These are phyloP conservation scores for Plebejus anna DNA, from an alignment of 2,888 invertebrate species.

Conservation along the genomic window DNA sequence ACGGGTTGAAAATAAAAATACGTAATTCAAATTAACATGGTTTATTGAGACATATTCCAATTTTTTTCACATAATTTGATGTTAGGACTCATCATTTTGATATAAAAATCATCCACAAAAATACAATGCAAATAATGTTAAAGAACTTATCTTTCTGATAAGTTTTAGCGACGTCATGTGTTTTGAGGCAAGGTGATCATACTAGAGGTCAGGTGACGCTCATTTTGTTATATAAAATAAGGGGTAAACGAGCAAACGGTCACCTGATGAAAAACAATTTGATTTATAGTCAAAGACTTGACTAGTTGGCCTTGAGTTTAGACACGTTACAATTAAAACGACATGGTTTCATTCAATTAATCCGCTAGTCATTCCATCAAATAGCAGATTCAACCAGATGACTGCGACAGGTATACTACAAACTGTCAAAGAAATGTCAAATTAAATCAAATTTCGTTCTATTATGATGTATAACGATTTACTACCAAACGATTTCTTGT, in stretches of 20 bases:
- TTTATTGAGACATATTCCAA: constrained; percentile 8
- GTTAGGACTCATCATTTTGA: neutral
- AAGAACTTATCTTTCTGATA: neutral
- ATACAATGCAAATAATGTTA: neutral
- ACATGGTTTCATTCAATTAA: no score
- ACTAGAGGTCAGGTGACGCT: neutral
- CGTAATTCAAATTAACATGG: neutral
- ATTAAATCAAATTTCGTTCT: neutral
- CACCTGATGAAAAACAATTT: no score
- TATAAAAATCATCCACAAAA: neutral
- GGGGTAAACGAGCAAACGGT: no score
- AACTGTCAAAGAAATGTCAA: neutral
- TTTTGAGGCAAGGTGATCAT: neutral
- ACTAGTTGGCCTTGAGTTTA: neutral
- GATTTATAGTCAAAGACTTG: no score
- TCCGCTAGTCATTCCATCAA: no score
- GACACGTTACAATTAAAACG: no score
- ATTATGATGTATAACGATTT: no score
- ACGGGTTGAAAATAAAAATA: neutral
- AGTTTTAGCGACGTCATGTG: neutral
- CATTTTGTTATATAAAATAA: no score
- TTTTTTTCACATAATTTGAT: neutral
- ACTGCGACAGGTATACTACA: neutral
- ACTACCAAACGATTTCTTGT: no score
- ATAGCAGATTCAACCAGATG: no score